Evolutionary conservation across 2,888 invertebrate genomes (phyloP).

Genomic region (Lasius platythorax): DNA sequence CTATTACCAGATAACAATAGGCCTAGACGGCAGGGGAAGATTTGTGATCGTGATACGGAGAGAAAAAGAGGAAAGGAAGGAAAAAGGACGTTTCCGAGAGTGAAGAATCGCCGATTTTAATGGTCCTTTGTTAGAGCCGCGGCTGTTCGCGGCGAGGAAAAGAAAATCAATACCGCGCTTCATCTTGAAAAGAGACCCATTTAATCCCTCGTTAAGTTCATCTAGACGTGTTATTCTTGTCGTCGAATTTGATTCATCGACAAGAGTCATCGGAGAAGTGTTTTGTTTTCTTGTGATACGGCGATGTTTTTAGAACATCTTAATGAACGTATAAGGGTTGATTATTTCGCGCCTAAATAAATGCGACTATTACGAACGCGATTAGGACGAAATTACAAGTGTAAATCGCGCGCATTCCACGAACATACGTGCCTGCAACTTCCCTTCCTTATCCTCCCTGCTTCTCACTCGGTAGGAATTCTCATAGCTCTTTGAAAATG

Average conservation of each 20-base stretch:
- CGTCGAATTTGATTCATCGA: constrained; percentile 21
- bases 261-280: not conserved
- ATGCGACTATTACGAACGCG: not conserved
- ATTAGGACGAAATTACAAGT: not conserved
- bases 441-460: not conserved
- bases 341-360: not conserved
- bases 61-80: constrained; percentile 52
- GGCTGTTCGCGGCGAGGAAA: constrained; percentile 59
- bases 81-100: constrained; percentile 64
- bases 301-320: not conserved
- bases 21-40: constrained; percentile 53
- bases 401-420: constrained; percentile 12
- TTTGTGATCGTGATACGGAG: constrained; percentile 61
- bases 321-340: not conserved
- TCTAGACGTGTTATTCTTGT: constrained; percentile 50
- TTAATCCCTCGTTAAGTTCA: constrained; percentile 67
- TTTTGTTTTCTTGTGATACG: not conserved
- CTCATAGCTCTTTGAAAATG: constrained; percentile 49
- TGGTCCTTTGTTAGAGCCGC: constrained; percentile 72
- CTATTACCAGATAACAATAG: constrained; percentile 68
- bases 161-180: constrained; percentile 71
- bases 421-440: not conserved
- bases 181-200: constrained; percentile 60
- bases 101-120: constrained; percentile 75
- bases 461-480: constrained; percentile 8